Evolutionary conservation across 1,140 invertebrate species (phyloP).

Genomic region (Uloborus diversus): DNA sequence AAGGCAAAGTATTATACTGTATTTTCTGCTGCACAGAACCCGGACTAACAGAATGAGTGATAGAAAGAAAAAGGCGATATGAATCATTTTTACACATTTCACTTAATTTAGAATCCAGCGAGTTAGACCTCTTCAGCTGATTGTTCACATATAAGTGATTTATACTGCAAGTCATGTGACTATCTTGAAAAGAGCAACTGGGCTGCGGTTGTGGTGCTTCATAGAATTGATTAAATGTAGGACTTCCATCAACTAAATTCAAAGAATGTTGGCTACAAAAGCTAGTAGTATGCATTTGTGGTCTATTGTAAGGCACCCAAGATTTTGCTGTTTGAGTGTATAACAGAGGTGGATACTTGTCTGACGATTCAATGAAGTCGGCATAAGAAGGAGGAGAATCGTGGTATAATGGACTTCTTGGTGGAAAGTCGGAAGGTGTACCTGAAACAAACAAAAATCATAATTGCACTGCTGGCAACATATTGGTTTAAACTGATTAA

Average conservation of each 20-base stretch:
- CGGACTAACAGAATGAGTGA: constrained; percentile 6
- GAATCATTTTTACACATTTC: not conserved
- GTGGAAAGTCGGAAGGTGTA: not conserved
- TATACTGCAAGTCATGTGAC: not conserved
- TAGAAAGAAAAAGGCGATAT: constrained; percentile 13
- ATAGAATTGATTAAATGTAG: not conserved
- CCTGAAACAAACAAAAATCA: constrained; percentile 5
- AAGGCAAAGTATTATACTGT: constrained; percentile 9
- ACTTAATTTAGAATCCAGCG: not conserved
- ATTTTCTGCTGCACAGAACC: not conserved
- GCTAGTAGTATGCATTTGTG: not conserved
- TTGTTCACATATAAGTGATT: not conserved
- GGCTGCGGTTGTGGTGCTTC: not conserved
- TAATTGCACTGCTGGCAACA: not conserved
- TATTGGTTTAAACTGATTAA: not conserved
- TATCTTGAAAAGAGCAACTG: constrained; percentile 11
- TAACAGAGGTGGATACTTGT: constrained; percentile 13
- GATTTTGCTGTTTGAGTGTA: constrained; percentile 12
- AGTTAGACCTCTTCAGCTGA: not conserved
- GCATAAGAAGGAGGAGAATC: constrained; percentile 23
- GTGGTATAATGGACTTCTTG: not conserved
- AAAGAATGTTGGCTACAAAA: not conserved
- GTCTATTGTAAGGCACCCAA: not conserved
- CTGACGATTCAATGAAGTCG: constrained; percentile 30
- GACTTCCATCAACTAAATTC: not conserved